Percentiles rank a stretch among this genome's conserved stretches.
Evolutionary conservation across 2,888 invertebrate species (phyloP).

Genomic region (Sepioteuthis lessoniana): DNA sequence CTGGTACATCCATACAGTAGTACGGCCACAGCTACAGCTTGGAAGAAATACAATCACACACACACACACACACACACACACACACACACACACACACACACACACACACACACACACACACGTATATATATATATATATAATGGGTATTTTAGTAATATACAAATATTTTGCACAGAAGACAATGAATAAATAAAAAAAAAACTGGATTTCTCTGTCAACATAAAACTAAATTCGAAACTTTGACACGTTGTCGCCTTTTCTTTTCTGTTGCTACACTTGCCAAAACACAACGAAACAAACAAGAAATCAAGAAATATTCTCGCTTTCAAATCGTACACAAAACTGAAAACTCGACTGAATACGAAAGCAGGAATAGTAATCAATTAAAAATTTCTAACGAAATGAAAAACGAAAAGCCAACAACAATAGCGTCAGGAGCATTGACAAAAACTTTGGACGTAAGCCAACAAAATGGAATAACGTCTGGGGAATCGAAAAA

Average conservation of each 20-base stretch:
- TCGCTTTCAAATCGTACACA: slow-evolving; percentile 17
- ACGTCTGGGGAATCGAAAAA: slow-evolving; percentile 33
- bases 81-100: no score
- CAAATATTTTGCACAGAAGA: background rate
- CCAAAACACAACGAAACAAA: background rate
- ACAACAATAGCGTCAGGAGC: background rate
- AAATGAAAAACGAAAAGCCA: slow-evolving; percentile 8
- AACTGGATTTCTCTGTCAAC: background rate
- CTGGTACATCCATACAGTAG: no score
- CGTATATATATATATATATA: no score
- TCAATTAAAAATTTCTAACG: slow-evolving; percentile 12
- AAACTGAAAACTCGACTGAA: background rate
- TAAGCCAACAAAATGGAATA: background rate
- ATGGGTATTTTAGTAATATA: no score
- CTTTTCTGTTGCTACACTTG: background rate
- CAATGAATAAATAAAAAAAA: background rate
- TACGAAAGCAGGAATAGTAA: background rate
- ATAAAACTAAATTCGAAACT: slow-evolving; percentile 13
- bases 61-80: no score
- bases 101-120: no score
- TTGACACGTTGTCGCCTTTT: slow-evolving; percentile 6
- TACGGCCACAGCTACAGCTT: no score
- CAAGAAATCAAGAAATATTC: background rate
- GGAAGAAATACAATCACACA: no score
- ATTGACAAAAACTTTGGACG: slow-evolving; percentile 21